These are phyloP conservation scores for Plebejus melissa DNA, from an alignment of 2,888 invertebrate genomes.

Conservation along the genomic window DNA sequence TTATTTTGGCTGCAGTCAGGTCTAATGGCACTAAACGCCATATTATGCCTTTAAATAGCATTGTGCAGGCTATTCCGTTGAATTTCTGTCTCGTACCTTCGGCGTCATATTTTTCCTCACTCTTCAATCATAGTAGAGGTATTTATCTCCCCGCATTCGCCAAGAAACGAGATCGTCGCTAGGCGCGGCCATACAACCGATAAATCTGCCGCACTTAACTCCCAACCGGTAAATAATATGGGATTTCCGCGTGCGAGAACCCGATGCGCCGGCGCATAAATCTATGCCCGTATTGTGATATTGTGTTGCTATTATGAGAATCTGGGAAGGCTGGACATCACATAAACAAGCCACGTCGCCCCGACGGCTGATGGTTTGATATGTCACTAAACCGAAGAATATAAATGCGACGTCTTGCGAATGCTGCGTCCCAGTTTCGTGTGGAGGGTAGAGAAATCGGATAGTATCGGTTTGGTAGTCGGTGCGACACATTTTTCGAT, in stretches of 20 bases:
- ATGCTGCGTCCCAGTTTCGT: neutral
- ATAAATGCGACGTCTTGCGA: conserved; percentile 9
- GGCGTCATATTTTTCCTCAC: conserved; percentile 32
- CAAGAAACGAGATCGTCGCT: conserved; percentile 69
- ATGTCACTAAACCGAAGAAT: conserved; percentile 13
- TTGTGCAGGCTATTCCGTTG: too few species aligned
- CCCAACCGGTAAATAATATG: conserved; percentile 79
- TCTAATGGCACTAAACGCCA: too few species aligned
- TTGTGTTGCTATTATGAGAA: conserved; percentile 77
- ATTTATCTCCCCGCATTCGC: conserved; percentile 47
- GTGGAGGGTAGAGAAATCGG: neutral
- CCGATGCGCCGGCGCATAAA: conserved; percentile 75
- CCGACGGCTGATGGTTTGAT: conserved; percentile 26
- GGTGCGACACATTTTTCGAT: too few species aligned
- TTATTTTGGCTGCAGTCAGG: too few species aligned
- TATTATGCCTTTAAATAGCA: too few species aligned
- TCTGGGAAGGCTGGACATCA: conserved; percentile 62
- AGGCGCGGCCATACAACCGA: conserved; percentile 61
- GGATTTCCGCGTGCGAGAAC: conserved; percentile 78
- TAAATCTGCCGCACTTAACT: conserved; percentile 78
- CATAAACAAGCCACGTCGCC: conserved; percentile 52
- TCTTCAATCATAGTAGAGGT: conserved; percentile 39
- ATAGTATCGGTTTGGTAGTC: too few species aligned
- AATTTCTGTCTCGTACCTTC: neutral
- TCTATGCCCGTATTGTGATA: conserved; percentile 78